phyloP scores from a whole-genome alignment of 2,113 vertebrate species.

The Salminus brasiliensis region DNA sequence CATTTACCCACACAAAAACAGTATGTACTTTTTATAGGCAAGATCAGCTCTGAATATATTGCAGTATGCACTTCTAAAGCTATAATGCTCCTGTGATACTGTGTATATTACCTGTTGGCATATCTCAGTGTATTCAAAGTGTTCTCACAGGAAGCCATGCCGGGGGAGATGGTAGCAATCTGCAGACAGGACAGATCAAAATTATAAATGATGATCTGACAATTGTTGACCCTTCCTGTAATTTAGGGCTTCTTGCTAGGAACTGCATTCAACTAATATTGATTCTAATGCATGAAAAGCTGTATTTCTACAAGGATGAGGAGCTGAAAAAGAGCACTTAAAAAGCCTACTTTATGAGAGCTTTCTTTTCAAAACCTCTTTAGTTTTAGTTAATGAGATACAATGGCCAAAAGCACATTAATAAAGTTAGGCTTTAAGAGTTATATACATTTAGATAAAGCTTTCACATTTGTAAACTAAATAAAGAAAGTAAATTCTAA shows the following conservation, averaged over 20 bases:
- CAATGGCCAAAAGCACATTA: not conserved
- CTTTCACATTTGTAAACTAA: no score
- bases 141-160: constrained; percentile 99
- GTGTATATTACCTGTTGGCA: constrained; percentile 87
- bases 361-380: not conserved
- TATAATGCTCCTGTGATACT: no score
- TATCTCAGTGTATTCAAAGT: constrained; percentile 97
- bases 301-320: not conserved
- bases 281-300: not conserved
- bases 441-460: no score
- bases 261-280: not conserved
- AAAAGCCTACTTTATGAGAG: not conserved
- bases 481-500: no score
- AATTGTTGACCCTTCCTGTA: not conserved
- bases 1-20: not conserved
- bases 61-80: not conserved
- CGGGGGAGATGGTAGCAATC: constrained; percentile 98
- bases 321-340: not conserved
- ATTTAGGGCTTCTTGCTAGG: not conserved
- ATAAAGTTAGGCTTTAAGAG: not conserved
- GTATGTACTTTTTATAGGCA: not conserved
- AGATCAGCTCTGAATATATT: no score
- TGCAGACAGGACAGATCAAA: constrained; percentile 61
- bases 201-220: not conserved
- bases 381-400: not conserved